Evolutionary conservation across 2,113 vertebrate species (phyloP).

Genomic region (Dolichallabes microphthalmus): DNA sequence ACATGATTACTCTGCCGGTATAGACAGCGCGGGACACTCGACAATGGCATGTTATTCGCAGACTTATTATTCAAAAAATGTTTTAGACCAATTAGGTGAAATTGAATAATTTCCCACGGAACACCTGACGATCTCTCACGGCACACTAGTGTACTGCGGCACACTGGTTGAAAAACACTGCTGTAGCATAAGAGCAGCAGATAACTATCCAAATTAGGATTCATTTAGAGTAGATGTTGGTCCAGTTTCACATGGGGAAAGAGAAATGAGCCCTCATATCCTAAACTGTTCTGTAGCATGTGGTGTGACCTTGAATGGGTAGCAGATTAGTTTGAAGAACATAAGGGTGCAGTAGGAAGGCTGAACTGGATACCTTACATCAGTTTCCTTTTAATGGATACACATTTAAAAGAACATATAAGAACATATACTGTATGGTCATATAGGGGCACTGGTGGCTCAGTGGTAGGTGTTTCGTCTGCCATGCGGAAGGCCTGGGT

Average conservation of each 20-base stretch:
- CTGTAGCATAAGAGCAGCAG: constrained; percentile 70
- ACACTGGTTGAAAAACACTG: too few species aligned
- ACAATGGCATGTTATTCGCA: too few species aligned
- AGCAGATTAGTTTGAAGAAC: constrained; percentile 34
- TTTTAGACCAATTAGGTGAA: too few species aligned
- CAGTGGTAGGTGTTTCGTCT: too few species aligned
- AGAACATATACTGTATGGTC: not conserved
- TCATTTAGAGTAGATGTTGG: constrained; percentile 75
- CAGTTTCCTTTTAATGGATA: not conserved
- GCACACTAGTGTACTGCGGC: too few species aligned
- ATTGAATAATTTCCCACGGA: too few species aligned
- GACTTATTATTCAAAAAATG: too few species aligned
- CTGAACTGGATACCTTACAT: not conserved
- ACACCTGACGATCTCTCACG: too few species aligned
- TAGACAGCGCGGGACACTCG: too few species aligned
- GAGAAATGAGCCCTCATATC: constrained; percentile 61
- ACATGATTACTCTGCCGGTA: too few species aligned
- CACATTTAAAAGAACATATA: not conserved
- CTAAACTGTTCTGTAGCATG: constrained; percentile 48
- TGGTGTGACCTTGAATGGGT: constrained; percentile 45
- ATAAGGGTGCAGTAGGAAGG: not conserved
- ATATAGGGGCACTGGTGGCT: too few species aligned
- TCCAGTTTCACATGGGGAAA: constrained; percentile 64
- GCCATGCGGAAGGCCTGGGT: too few species aligned
- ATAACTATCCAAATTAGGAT: constrained; percentile 73